phyloP scores from a whole-genome alignment of 35 echinoderm and acorn worm species.

The Strongylocentrotus purpuratus region DNA sequence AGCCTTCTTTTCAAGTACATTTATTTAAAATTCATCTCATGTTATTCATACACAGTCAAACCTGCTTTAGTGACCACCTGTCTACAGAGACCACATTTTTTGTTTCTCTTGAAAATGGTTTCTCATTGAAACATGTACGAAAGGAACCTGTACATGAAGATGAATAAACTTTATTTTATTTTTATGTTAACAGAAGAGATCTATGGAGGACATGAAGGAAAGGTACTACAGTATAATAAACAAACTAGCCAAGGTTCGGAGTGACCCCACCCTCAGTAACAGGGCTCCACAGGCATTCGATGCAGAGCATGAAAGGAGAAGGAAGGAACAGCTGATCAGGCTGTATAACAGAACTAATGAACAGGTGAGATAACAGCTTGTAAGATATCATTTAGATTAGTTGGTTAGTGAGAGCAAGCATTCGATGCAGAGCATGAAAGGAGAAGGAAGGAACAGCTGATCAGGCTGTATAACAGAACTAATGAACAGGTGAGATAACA shows the following conservation, averaged over 20 bases:
- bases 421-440: constrained; percentile 98
- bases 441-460: constrained; percentile 90
- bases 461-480: constrained; percentile 89
- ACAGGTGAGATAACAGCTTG: constrained; percentile 70
- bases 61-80: no score
- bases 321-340: constrained; percentile 89
- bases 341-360: constrained; percentile 90
- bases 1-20: no score
- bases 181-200: constrained; percentile 71
- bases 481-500: constrained; percentile 83
- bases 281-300: constrained; percentile 83
- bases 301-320: constrained; percentile 94
- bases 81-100: no score
- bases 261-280: constrained; percentile 87
- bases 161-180: neutral
- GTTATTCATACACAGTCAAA: no score
- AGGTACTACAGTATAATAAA: constrained; percentile 94
- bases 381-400: no score
- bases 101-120: no score
- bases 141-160: no score
- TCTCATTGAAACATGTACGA: no score
- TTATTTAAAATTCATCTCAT: no score
- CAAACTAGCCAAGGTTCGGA: constrained; percentile 84
- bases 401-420: no score
- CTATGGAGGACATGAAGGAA: constrained; percentile 96